Evolutionary conservation across 2,113 vertebrate species (phyloP), one percentile per base, ranked within the genome.

Genomic region (Burhinus oedicnemus): DNA sequence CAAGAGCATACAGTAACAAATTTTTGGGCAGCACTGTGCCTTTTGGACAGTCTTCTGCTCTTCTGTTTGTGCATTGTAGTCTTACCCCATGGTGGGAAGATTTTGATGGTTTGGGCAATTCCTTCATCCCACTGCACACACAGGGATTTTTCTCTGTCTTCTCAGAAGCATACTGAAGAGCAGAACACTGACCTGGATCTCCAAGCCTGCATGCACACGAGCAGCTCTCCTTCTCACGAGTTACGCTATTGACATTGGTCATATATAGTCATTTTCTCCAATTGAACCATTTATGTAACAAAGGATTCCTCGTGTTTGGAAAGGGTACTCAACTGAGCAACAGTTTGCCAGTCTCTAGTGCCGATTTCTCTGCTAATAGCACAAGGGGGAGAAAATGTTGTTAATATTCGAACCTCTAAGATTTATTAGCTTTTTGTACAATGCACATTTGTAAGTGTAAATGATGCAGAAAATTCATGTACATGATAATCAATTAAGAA

Each of bases 401-500:
- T 58, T 95, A 94, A 93, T 89, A 91, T 90, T 96, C 71, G 81
- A 91, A 90, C 66, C 87, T 91, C 89, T 6, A 51, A 95, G 94
- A 97, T 95, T 94, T 95, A 97, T 97, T 95, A 94, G 91, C 83
- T 95, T 97, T 96, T 91, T 93, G 81, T 83, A 89, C 89, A 91
- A 87, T 34, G 84, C 93, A 89, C 94, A 97, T 97, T 97, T 97
- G 90, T 88, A 93, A 97, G 88, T 78, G 86, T 82, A 95, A 95
- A 83, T 68, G 51, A 92, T 83, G 86, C 96, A 92, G 84, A 95
- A 96, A 95, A 97, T 96, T 82, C 85, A 95, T 82, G 97, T 90
- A 97, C 91, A 94, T 38, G 95, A 92, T 88, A 91, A 95, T 97
- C 77, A 95, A 96, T 97, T 97, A 96, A 96, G 93, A 96, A 92